Percentiles rank a stretch among this genome's conserved stretches.
Conservation (phyloP, 2,113 vertebrate genomes). For the Trogon melanurus region DNA sequence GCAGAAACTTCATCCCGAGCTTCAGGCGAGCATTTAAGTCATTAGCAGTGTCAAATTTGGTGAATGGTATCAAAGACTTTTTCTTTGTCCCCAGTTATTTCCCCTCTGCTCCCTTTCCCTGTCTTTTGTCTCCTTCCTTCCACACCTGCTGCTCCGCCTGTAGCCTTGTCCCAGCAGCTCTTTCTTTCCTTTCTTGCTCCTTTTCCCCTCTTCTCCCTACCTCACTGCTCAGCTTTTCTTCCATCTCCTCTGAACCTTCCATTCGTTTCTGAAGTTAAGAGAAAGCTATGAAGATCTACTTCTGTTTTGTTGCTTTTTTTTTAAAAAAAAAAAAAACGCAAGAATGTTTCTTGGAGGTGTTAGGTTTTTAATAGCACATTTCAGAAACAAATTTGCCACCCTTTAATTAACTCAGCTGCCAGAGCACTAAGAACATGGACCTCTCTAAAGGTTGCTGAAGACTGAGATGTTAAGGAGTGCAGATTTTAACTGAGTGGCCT, state of each 20-base stretch:
- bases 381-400: background rate
- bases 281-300: background rate
- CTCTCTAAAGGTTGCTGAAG: background rate
- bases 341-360: background rate
- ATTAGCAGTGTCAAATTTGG: background rate
- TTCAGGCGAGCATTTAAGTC: constrained; percentile 9
- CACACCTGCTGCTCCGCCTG: constrained; percentile 32
- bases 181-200: background rate
- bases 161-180: background rate
- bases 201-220: background rate
- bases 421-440: background rate
- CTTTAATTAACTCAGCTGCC: background rate
- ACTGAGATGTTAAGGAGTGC: background rate
- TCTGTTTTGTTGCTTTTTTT: background rate
- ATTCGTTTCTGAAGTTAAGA: background rate
- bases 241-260: background rate
- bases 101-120: background rate
- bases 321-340: background rate
- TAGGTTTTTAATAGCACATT: fast-evolving
- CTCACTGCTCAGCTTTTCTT: background rate
- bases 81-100: background rate
- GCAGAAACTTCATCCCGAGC: background rate
- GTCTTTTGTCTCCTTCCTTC: constrained; percentile 8
- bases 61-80: background rate
- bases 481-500: background rate